Base-by-base conservation (phyloP, 2,113 vertebrate species). In the Mastomys coucha region DNA sequence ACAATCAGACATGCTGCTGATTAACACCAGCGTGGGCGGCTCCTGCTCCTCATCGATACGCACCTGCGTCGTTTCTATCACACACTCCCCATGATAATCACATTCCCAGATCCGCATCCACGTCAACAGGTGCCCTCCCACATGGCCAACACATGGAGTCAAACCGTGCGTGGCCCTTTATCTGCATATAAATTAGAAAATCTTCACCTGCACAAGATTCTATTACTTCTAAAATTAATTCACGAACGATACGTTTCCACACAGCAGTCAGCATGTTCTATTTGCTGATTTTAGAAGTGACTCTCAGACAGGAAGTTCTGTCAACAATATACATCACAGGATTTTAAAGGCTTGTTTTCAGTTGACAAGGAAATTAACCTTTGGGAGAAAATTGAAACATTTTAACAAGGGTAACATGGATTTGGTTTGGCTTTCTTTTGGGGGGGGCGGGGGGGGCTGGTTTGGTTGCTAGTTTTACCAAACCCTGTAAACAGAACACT, bases 141-240 rank as follows among this genome's bases (percentile, higher is more conserved):
- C 51, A 17, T 72, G 91, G 70, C 58, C 72, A 60, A 76, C 76
- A 78, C 65, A 70, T 13, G 33, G 9, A 92, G 63, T 93, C 3
- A 76, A 65, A 58, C 60, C 42, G 1, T 4, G 31, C 69, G 39
- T 53, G 12, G 39, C 84, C 49, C 77, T 39, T 94, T 65, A 96
- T 42, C 22, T 58, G 58, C 28, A 92, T 19, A 33, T 60, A 96
- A 96, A 94, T 86, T 92, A 94, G 33, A 96, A 82, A 86, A 56
- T 60, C 45, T 91, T 76, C 69, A 77, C 26, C 11, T 84, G 60
- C 28, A 95, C 9, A 60, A 88, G 77, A 49, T 11, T 28, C 63
- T 39, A 22, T 36, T 4, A 3, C 45, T 60, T 92, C 63, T 70
- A 90, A 96, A 84, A 70, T 51, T 16, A 70, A 96, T 76, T 81